A percentile compares a stretch with the other conserved stretches of the same genome.
These are phyloP conservation scores for Cyrtonyx montezumae DNA, from an alignment of 2,113 vertebrate species.

Conservation along the genomic window DNA sequence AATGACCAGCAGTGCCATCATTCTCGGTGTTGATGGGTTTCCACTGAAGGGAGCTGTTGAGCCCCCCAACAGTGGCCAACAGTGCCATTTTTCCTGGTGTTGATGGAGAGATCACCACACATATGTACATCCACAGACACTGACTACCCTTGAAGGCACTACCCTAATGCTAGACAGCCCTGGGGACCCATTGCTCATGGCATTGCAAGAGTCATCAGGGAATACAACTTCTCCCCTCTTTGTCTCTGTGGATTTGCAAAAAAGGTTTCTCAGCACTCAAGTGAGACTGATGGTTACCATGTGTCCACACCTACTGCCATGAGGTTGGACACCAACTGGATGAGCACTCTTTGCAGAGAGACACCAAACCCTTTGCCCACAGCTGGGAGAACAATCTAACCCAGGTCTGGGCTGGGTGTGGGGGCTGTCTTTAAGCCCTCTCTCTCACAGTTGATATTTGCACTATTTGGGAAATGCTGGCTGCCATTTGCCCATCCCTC, in stretches of 20 bases:
- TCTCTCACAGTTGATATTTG: background rate
- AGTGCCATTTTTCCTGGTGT: rapidly evolving
- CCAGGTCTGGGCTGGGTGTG: rapidly evolving
- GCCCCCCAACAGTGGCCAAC: background rate
- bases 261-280: background rate
- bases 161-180: background rate
- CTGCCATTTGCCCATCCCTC: background rate
- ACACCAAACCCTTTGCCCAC: background rate
- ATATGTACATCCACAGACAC: background rate
- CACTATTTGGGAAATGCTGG: background rate
- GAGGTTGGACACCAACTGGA: background rate
- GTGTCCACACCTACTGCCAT: rapidly evolving
- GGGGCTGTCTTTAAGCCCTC: background rate
- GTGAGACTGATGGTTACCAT: rapidly evolving
- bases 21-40: rapidly evolving
- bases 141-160: background rate
- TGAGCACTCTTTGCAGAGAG: rapidly evolving
- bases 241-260: background rate
- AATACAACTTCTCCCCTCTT: rapidly evolving
- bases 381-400: background rate
- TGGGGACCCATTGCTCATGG: rapidly evolving
- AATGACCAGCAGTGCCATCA: rapidly evolving
- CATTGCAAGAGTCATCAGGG: background rate
- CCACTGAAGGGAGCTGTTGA: background rate
- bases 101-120: rapidly evolving